Percentiles rank a stretch among this genome's conserved stretches.
Conservation (phyloP, 2,888 invertebrate species). For the Aphidoletes aphidimyza region DNA sequence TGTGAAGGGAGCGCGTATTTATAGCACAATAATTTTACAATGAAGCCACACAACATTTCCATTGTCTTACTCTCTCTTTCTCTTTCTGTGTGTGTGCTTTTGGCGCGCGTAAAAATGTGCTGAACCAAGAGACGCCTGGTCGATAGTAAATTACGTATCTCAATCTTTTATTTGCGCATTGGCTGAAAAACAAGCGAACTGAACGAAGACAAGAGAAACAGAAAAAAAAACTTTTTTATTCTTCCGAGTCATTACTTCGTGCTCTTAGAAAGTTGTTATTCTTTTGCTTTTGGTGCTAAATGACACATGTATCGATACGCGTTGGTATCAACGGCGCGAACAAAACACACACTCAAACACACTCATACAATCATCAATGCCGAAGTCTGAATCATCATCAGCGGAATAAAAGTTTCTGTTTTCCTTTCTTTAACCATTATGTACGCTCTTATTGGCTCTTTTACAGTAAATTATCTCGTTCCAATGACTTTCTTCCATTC, state of each 20-base stretch:
- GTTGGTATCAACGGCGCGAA: background rate
- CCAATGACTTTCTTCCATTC: constrained; percentile 3
- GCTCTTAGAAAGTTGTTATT: constrained; percentile 31
- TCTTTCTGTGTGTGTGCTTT: too few relatives aligned
- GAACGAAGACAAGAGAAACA: too few relatives aligned
- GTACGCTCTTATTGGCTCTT: constrained; percentile 30
- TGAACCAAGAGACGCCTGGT: background rate
- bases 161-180: too few relatives aligned
- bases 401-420: constrained; percentile 28
- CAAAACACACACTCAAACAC: background rate
- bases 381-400: constrained; percentile 12
- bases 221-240: too few relatives aligned
- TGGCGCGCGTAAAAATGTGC: background rate
- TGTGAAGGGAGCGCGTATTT: background rate
- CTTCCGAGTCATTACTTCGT: constrained; percentile 31
- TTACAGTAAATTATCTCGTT: constrained; percentile 23
- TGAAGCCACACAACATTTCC: too few relatives aligned
- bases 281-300: background rate
- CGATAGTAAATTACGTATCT: background rate
- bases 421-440: background rate
- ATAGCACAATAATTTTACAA: constrained; percentile 14
- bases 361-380: background rate
- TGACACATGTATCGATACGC: constrained; percentile 45
- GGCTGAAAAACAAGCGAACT: too few relatives aligned
- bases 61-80: background rate